Base-by-base conservation (phyloP, 2,888 invertebrate genomes). In the Zele albiditarsus region DNA sequence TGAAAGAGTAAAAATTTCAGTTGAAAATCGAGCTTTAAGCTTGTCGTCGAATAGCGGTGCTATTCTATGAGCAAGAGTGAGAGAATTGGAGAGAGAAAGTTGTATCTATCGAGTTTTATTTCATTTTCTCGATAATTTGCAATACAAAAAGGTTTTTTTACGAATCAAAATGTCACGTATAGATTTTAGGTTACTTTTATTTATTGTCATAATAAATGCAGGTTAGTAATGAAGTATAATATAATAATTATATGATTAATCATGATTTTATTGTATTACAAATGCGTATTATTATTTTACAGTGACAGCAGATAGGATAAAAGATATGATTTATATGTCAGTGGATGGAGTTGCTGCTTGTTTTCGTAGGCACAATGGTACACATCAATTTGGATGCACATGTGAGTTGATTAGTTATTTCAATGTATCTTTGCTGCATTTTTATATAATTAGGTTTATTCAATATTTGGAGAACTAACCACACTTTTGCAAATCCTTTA, bases 381-480 rank as follows among this genome's bases (percentile, higher is more conserved):
- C 98, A 14, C 96, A 98, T 90, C 97, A 98, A 90, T 94, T 95
- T 81, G 99, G 99, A 77, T 99, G 98, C 89, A 94, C 96, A 70
- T 97, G 98, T 98, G 92, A 93, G 95, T 92, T 49, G 0, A 42
- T 42, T 20, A 42, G 58, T 69, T 31, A 14, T 20, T 20, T 10
- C 20, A 20, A 10, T 69, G 72, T 49, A 31, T 25, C 16, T 31
- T 23, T 14, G 20, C 14, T 66, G 38, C 73, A 28, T 28, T 2
- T 16, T 60, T 38, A 68, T 23, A 20, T 27, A 2, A 27, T 25
- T 6, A 66, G 12, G 23, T 33, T 62, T 12, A 58, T 16, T n/a
- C 14, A 69, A 31, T 31, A 65, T 63, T 68, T 31, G 3, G 27
- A 25, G 38, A 25, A 73, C 71, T 38, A 25, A 53, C 67, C 66